phyloP scores from a whole-genome alignment of 2,797 vertebrate genomes.

The Phrynocephalus guinanensis region DNA sequence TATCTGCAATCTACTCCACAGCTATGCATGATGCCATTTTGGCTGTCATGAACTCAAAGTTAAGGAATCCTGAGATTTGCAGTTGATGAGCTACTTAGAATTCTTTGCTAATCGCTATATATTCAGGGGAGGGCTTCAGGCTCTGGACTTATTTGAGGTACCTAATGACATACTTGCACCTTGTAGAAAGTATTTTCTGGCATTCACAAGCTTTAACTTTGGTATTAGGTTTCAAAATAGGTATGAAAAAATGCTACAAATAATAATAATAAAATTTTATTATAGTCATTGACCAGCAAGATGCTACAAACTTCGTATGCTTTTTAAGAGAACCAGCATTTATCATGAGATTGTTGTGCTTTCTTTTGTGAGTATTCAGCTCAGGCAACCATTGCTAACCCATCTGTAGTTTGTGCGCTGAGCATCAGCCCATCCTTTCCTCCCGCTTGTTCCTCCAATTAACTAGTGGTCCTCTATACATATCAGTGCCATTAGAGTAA shows the following conservation, averaged over 20 bases:
- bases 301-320: background rate
- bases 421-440: constrained; percentile 10
- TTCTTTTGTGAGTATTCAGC: background rate
- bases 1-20: no score
- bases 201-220: background rate
- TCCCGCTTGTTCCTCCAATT: constrained; percentile 34
- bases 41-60: no score
- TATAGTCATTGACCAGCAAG: background rate
- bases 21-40: no score
- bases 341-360: background rate
- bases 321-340: background rate
- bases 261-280: no score
- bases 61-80: no score
- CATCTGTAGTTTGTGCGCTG: constrained; percentile 1
- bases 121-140: no score
- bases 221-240: background rate
- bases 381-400: background rate
- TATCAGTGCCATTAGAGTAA: constrained; percentile 34
- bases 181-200: background rate
- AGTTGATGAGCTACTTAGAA: no score
- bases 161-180: background rate
- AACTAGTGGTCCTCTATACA: constrained; percentile 31
- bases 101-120: no score
- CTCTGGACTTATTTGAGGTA: background rate
- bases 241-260: background rate